phyloP scores from a whole-genome alignment of 2,888 invertebrate species.

The Synanthedon tipuliformis region DNA sequence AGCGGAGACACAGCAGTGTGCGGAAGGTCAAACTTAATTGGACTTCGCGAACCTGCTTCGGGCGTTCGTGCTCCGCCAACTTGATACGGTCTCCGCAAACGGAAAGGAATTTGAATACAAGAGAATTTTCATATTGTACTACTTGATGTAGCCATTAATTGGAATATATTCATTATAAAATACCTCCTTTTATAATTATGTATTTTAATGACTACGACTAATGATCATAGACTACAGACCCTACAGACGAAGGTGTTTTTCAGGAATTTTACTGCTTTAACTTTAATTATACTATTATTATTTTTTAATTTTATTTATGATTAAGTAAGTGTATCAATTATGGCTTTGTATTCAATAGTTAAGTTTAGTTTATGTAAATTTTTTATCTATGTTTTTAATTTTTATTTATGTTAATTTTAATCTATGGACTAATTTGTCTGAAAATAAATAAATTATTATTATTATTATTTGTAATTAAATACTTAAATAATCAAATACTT shows the following conservation, averaged over 20 bases:
- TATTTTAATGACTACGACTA: neutral
- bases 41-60: conserved; percentile 28
- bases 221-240: neutral
- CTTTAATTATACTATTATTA: too few relatives aligned
- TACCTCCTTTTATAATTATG: neutral
- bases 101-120: conserved; percentile 34
- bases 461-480: too few relatives aligned
- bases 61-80: conserved; percentile 48
- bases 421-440: too few relatives aligned
- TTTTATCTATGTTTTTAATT: too few relatives aligned
- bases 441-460: too few relatives aligned
- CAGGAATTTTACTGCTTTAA: too few relatives aligned
- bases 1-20: conserved; percentile 9
- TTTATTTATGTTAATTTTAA: too few relatives aligned
- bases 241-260: neutral
- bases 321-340: too few relatives aligned
- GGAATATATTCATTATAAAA: neutral
- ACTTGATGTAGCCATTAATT: conserved; percentile 5
- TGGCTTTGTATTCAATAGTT: neutral
- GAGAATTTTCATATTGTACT: conserved; percentile 9
- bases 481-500: neutral
- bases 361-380: too few relatives aligned
- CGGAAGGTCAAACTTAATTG: conserved; percentile 22
- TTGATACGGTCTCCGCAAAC: conserved; percentile 44
- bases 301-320: too few relatives aligned